Percentiles rank a stretch among this genome's conserved stretches.
Evolutionary conservation across 2,888 invertebrate species (phyloP).

Genomic region (Eupelmus urozonus): DNA sequence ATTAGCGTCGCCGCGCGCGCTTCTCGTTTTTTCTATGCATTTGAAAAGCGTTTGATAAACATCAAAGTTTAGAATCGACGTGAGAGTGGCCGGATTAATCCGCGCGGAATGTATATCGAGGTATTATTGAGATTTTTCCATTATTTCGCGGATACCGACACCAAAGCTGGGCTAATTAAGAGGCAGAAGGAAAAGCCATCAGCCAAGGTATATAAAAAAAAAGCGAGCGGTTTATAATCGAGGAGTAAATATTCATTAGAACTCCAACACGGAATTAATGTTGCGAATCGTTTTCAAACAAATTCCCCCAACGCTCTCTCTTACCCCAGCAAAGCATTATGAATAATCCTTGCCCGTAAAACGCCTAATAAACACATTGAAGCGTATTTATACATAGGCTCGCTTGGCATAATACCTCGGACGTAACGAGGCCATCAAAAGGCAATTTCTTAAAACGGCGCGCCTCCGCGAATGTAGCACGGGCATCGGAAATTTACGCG

Average conservation of each 20-base stretch:
- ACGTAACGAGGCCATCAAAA: conserved; percentile 26
- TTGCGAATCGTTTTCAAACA: conserved; percentile 8
- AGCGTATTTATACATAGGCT: too few species aligned
- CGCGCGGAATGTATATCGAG: not conserved
- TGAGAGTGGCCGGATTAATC: conserved; percentile 2
- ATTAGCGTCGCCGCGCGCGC: too few species aligned
- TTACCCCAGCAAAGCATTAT: too few species aligned
- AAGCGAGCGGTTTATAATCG: too few species aligned
- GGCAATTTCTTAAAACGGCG: not conserved
- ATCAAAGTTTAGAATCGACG: not conserved
- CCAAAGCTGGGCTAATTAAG: not conserved
- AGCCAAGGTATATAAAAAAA: too few species aligned
- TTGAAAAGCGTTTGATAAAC: conserved; percentile 11
- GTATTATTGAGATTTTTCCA: conserved; percentile 33
- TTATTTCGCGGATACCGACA: not conserved
- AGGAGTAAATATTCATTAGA: conserved; percentile 13
- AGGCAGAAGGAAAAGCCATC: not conserved
- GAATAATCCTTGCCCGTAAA: not conserved
- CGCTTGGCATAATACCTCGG: conserved; percentile 2
- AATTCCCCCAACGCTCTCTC: not conserved
- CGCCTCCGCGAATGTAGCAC: too few species aligned
- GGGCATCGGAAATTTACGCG: too few species aligned
- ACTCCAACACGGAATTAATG: not conserved
- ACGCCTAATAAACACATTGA: conserved; percentile 12
- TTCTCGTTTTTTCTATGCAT: conserved; percentile 2